These are phyloP conservation scores for Limnephilus marmoratus DNA, from an alignment of 2,888 invertebrate species.

Conservation along the genomic window DNA sequence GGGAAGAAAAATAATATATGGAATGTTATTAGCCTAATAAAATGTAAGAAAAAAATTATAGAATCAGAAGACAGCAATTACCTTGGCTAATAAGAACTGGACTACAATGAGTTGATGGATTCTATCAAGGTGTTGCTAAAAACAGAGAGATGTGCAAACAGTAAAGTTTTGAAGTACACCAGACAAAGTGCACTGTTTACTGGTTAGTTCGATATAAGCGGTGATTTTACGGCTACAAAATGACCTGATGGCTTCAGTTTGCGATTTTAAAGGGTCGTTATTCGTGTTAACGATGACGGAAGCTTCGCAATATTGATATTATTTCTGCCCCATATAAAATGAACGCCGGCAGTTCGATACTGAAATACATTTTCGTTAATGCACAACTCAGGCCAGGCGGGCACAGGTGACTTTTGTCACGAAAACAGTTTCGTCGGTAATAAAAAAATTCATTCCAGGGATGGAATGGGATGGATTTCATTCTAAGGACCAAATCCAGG, in stretches of 20 bases:
- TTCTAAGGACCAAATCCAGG: too few species aligned
- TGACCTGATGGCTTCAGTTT: neutral
- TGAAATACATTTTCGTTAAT: too few species aligned
- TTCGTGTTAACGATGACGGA: constrained; percentile 29
- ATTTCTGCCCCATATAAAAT: neutral
- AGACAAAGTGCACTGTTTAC: neutral
- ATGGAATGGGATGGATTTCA: too few species aligned
- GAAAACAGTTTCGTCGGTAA: too few species aligned
- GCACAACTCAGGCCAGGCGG: too few species aligned
- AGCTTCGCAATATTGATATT: neutral
- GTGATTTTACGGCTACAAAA: constrained; percentile 18
- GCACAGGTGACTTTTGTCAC: too few species aligned
- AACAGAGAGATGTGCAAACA: neutral
- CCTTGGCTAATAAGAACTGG: neutral
- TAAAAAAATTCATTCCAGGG: too few species aligned
- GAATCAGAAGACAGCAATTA: neutral
- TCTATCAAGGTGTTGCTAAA: neutral
- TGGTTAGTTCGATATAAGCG: neutral
- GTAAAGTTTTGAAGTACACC: neutral
- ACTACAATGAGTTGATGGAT: neutral
- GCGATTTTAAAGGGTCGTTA: constrained; percentile 20
- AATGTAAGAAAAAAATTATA: too few species aligned
- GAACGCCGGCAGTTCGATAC: neutral
- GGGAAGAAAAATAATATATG: too few species aligned
- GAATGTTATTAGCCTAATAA: too few species aligned